Base-by-base conservation (phyloP, 2,888 invertebrate genomes). In the Neoitamus cyanurus region DNA sequence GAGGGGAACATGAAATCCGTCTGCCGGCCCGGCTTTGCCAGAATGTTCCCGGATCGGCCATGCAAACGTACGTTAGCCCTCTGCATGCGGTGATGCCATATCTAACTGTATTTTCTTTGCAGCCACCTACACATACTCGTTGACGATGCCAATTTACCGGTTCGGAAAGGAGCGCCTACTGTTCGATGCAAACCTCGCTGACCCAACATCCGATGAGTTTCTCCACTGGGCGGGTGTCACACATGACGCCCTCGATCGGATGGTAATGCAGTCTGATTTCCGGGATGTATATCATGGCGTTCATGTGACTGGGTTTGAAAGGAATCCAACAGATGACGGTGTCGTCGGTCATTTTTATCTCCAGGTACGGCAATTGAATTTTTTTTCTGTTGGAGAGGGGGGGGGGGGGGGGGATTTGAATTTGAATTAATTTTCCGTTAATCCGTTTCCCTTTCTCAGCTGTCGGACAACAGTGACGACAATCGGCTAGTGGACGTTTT, bases 191-290 rank as follows among this genome's bases (percentile, higher is more conserved):
- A 91, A 91, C 36, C 90, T 96, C 28, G 92, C 93, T 0, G 93
- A 94, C 86, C 93, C 93, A 73, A 93, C 93, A 0, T 94, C 94
- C 9, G 92, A 93, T 9, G 93, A 94, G 77, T 96, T 94, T 89
- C 93, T 93, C 72, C 92, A 93, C 48, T 89, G 96, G 28, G 93
- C 94, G 0, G 91, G 93, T 25, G 93, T 95, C 0, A 94, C 95
- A 0, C 94, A 95, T 86, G 96, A 97, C 84, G 96, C 96, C 2
- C 93, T 97, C 25, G 96, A 97, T 89, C 93, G 97, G 48, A 96
- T 97, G 93, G 93, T 97, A n/a, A 96, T 97, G 96, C 96, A 97
- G 89, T 96, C 97, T 0, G 97, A 97, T 89, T 91, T 97, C 15
- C 93, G 97, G 70, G 97, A 97, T 88, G 94, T 96, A 2, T 97